Percentiles rank a stretch among this genome's conserved stretches.
phyloP scores from a whole-genome alignment of 2,888 invertebrate genomes.

The Sarcophaga variegata region DNA sequence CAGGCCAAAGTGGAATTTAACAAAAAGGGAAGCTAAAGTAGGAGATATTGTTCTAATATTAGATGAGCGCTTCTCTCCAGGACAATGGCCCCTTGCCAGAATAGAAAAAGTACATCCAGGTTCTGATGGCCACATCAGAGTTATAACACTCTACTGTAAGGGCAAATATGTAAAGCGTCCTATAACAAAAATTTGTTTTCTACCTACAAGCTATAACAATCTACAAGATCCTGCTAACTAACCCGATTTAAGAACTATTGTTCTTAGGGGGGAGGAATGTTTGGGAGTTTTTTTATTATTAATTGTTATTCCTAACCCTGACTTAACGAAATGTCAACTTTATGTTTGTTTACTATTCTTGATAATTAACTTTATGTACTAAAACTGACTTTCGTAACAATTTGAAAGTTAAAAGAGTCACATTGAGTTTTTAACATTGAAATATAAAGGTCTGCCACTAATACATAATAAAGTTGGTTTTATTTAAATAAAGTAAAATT shows the following conservation, averaged over 20 bases:
- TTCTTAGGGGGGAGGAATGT: constrained; percentile 49
- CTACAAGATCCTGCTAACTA: neutral
- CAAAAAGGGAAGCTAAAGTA: constrained; percentile 10
- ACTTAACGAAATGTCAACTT: neutral
- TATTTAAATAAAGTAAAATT: too few relatives aligned
- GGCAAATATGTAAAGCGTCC: constrained; percentile 31
- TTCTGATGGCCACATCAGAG: constrained; percentile 9
- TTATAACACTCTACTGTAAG: constrained; percentile 14
- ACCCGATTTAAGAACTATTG: constrained; percentile 23
- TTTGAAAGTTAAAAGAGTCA: too few relatives aligned
- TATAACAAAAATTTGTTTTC: constrained; percentile 30
- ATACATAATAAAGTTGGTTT: too few relatives aligned
- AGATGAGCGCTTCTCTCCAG: constrained; percentile 31
- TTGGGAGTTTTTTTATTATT: neutral
- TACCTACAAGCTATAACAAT: neutral
- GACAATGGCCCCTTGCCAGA: constrained; percentile 21
- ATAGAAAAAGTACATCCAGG: constrained; percentile 31
- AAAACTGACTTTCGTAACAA: too few relatives aligned
- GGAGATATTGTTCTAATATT: constrained; percentile 19
- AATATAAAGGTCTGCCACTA: too few relatives aligned
- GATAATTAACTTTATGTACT: too few relatives aligned
- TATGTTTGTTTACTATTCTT: too few relatives aligned
- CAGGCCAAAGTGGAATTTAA: constrained; percentile 4
- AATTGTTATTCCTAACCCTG: neutral
- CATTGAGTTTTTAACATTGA: too few relatives aligned